These are phyloP conservation scores for Polypterus bichir DNA, from an alignment of 2,113 vertebrate species.

Conservation along the genomic window DNA sequence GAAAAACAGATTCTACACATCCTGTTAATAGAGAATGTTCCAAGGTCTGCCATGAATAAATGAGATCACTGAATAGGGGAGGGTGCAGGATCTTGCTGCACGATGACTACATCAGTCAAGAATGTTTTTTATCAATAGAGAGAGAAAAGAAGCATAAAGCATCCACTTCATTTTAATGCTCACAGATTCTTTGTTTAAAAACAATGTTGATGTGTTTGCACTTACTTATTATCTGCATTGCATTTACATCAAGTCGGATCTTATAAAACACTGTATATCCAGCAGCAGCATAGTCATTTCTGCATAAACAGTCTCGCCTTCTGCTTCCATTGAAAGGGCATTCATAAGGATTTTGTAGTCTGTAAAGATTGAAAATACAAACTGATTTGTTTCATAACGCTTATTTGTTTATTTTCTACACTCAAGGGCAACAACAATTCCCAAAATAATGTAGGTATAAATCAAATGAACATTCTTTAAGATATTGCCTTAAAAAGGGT, in stretches of 20 bases:
- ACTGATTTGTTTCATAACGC: not conserved
- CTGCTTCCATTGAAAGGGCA: constrained; percentile 88
- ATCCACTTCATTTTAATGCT: no score
- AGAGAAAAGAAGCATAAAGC: no score
- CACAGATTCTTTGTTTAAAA: no score
- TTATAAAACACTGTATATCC: constrained; percentile 80
- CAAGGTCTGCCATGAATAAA: not conserved
- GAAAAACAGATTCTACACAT: not conserved
- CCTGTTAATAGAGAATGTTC: not conserved
- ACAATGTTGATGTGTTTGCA: constrained; percentile 7
- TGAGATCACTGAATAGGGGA: not conserved
- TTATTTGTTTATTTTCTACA: no score
- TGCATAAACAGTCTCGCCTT: constrained; percentile 70
- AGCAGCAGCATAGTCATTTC: constrained; percentile 72
- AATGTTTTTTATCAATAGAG: not conserved
- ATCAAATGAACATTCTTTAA: no score
- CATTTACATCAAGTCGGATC: constrained; percentile 73
- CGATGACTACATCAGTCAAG: not conserved
- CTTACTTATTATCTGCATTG: constrained; percentile 84
- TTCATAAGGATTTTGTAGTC: constrained; percentile 81
- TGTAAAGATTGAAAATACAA: constrained; percentile 26
- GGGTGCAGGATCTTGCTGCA: not conserved
- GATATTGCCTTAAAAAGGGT: no score
- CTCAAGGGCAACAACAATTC: no score
- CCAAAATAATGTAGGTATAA: no score